These are phyloP conservation scores for Orius insidiosus DNA, from an alignment of 1,140 invertebrate species.

Conservation along the genomic window DNA sequence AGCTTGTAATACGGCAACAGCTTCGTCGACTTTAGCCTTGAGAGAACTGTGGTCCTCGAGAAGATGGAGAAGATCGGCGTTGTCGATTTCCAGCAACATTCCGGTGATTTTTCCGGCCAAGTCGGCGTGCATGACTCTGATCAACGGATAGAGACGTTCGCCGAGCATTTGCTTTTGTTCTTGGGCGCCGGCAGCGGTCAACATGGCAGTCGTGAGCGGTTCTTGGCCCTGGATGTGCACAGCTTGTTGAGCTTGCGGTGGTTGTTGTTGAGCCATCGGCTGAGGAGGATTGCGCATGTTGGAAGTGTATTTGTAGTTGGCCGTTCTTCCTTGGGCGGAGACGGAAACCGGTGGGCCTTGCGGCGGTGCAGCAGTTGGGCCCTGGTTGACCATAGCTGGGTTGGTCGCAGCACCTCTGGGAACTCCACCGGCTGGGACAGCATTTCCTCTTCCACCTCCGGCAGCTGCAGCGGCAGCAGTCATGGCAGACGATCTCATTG, in stretches of 20 bases:
- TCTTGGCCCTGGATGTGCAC: conserved; percentile 76
- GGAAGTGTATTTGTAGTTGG: conserved; percentile 71
- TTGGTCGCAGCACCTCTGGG: background rate
- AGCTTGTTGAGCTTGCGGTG: conserved; percentile 42
- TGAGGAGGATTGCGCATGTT: conserved; percentile 66
- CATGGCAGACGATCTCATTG: conserved; percentile 7
- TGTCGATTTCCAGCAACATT: conserved; percentile 99
- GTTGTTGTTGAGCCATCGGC: conserved; percentile 29
- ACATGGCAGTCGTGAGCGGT: conserved; percentile 86
- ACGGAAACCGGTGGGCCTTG: conserved; percentile 37
- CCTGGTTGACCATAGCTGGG: conserved; percentile 1
- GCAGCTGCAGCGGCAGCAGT: conserved; percentile 26
- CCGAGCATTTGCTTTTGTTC: conserved; percentile 99
- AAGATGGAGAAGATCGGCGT: conserved; percentile 96
- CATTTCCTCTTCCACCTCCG: conserved; percentile 27
- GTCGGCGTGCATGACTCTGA: conserved; percentile 68
- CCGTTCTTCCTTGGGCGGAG: conserved; percentile 43
- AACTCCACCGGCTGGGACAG: conserved; percentile 5
- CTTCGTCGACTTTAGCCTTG: conserved; percentile 89
- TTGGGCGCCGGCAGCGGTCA: conserved; percentile 80
- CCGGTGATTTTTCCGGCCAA: conserved; percentile 98
- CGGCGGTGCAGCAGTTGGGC: background rate
- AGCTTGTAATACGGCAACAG: conserved; percentile 89
- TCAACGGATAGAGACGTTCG: conserved; percentile 92
- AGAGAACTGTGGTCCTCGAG: conserved; percentile 90